These are phyloP conservation scores for Polyommatus icarus DNA, from an alignment of 2,888 invertebrate genomes.

Conservation along the genomic window DNA sequence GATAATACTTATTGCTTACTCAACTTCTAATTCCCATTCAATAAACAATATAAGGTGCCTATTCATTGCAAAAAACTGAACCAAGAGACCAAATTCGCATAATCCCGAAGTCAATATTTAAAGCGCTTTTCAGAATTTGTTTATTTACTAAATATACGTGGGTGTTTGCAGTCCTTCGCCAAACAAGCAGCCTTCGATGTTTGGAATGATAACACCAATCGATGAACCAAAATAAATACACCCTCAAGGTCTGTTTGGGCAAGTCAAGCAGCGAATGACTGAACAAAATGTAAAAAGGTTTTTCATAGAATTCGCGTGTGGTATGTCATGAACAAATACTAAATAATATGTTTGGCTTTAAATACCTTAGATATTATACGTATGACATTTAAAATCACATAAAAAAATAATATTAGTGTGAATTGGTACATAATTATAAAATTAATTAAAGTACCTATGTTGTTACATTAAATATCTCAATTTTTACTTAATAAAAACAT, in stretches of 20 bases:
- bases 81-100: neutral
- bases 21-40: neutral
- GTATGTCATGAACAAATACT: constrained; percentile 1
- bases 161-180: constrained; percentile 45
- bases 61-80: neutral
- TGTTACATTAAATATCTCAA: too few species aligned
- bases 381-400: too few species aligned
- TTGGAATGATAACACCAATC: constrained; percentile 67
- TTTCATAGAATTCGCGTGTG: neutral
- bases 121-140: constrained; percentile 38
- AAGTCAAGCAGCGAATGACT: constrained; percentile 25
- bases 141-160: constrained; percentile 46
- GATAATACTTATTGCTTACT: neutral
- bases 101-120: constrained; percentile 4
- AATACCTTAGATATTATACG: neutral
- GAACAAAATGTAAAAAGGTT: neutral
- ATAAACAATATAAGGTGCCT: neutral
- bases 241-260: constrained; percentile 57
- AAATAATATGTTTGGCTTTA: neutral
- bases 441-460: too few species aligned
- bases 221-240: constrained; percentile 69
- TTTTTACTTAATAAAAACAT: too few species aligned
- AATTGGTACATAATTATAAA: too few species aligned
- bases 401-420: too few species aligned
- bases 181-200: constrained; percentile 58